A percentile compares a stretch with the other conserved stretches of the same genome.
phyloP scores from a whole-genome alignment of 2,113 vertebrate genomes.

The Proterorhinus semilunaris region DNA sequence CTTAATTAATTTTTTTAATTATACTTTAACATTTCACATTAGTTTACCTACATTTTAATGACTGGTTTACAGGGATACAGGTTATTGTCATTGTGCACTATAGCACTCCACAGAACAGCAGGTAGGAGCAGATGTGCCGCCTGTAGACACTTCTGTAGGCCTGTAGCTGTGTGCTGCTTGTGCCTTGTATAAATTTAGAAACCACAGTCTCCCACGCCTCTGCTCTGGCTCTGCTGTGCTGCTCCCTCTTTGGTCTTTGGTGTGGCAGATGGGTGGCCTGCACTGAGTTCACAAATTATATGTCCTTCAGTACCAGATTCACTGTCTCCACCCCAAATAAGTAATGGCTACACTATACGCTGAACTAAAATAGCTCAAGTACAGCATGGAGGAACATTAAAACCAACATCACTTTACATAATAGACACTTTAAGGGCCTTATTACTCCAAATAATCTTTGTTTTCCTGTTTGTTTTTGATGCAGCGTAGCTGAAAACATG shows the following conservation, averaged over 20 bases:
- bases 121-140: background rate
- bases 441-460: too few species aligned
- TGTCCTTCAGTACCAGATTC: slow-evolving; percentile 63
- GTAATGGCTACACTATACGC: slow-evolving; percentile 65
- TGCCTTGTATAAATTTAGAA: slow-evolving; percentile 77
- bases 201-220: slow-evolving; percentile 66
- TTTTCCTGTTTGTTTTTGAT: background rate
- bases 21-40: too few species aligned
- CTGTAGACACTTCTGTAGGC: slow-evolving; percentile 27
- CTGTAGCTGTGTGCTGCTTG: slow-evolving; percentile 52
- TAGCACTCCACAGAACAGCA: background rate
- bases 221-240: slow-evolving; percentile 49
- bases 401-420: slow-evolving; percentile 26
- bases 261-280: slow-evolving; percentile 75
- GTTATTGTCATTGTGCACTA: slow-evolving; percentile 11
- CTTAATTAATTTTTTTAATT: too few species aligned
- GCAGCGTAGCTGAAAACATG: slow-evolving; percentile 48
- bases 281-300: slow-evolving; percentile 74
- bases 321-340: slow-evolving; percentile 76
- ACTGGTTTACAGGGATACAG: background rate
- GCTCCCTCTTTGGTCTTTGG: slow-evolving; percentile 67
- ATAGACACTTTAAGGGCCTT: background rate
- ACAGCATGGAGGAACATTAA: slow-evolving; percentile 19
- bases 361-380: slow-evolving; percentile 70
- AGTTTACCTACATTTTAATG: too few species aligned